Conservation (phyloP, 2,113 vertebrate species). For the Chionis minor region DNA sequence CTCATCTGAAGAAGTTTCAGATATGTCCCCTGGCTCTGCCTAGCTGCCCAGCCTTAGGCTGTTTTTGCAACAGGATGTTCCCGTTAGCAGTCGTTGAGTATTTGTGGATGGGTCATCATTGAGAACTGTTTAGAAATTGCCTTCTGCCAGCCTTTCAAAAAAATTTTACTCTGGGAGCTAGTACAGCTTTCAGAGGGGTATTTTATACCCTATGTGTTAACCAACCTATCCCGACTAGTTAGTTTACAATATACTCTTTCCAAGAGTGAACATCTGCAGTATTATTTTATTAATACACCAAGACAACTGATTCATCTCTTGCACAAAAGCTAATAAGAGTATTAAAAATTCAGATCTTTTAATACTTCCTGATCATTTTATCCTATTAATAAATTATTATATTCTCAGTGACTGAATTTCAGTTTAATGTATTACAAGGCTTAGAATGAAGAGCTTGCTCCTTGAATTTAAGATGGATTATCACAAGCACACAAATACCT, state of each 20-base stretch:
- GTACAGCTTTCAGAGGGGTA: neutral
- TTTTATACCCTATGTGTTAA: neutral
- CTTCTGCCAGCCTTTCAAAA: neutral
- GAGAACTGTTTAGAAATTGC: neutral
- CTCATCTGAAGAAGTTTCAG: neutral
- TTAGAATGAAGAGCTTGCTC: constrained; percentile 47
- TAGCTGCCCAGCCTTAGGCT: neutral
- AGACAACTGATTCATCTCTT: constrained; percentile 35
- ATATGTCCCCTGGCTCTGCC: neutral
- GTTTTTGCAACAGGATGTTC: neutral
- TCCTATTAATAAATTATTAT: constrained; percentile 52
- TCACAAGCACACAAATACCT: neutral
- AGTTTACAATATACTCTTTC: neutral
- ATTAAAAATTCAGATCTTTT: constrained; percentile 67
- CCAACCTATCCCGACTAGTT: neutral
- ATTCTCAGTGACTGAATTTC: constrained; percentile 19
- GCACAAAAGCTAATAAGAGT: constrained; percentile 43
- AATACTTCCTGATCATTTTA: constrained; percentile 50
- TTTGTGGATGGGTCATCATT: neutral
- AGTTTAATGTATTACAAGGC: constrained; percentile 31
- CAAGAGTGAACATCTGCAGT: neutral
- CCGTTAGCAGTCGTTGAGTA: neutral
- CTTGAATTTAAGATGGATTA: constrained; percentile 43
- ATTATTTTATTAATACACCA: constrained; percentile 19
- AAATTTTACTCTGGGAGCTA: neutral